Base-by-base conservation (phyloP, 2,888 invertebrate genomes). In the Helleia helle region DNA sequence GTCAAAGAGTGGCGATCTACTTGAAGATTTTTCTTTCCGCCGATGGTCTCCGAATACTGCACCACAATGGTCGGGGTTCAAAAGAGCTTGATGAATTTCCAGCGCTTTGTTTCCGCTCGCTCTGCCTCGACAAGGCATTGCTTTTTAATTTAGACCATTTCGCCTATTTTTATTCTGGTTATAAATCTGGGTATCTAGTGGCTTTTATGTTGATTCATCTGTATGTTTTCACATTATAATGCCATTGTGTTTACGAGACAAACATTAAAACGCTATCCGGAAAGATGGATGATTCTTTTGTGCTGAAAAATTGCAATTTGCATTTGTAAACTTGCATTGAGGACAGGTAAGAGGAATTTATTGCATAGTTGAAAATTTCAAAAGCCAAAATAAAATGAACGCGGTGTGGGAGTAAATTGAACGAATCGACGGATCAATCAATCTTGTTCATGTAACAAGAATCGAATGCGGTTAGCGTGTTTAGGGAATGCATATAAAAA, bases 141-240 rank as follows among this genome's bases (percentile, higher is more conserved):
- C 80, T 77, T 81, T 81, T 81, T 81, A 77, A 83, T 81, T 80
- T 77, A 70, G 76, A 75, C 73, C 73, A 79, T 77, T 76, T 73
- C 65, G 68, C 67, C 54, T 71, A 59, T 61, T 68, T 73, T 75
- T 73, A 69, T 71, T 73, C 65, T 62, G 59, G 64, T 73, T 64
- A 72, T 75, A 73, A 76, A 76, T 76, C 71, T 69, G 67, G 66
- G 62, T 71, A 71, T 68, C 59, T 58, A 62, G 50, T 53, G 41
- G 54, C 54, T 55, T 56, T 51, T 49, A 52, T 46, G 54, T 52
- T 51, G 53, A 54, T 51, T 54, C 48, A 44, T 50, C 50, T 48
- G 44, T 44, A 44, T 50, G 47, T 49, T 50, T 51, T 49, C 47
- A 50, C 48, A 48, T 49, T 47, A 47, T 52, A 48, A 47, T 48